phyloP scores from a whole-genome alignment of 2,797 vertebrate species.

The Garrulus glandarius region DNA sequence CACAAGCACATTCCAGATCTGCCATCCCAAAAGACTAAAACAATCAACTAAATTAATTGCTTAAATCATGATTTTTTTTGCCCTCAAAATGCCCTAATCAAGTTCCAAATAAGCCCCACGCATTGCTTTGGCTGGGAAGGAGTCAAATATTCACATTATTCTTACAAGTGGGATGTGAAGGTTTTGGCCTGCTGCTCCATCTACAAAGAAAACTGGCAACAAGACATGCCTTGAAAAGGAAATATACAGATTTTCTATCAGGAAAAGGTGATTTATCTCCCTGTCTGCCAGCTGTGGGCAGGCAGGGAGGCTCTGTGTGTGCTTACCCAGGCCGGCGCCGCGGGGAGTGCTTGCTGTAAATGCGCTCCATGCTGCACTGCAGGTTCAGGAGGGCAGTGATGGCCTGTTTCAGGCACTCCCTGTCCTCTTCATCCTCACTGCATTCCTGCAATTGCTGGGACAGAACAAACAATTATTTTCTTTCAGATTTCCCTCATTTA shows the following conservation, averaged over 20 bases:
- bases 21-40: background rate
- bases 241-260: background rate
- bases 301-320: background rate
- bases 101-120: background rate
- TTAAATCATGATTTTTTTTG: background rate
- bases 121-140: background rate
- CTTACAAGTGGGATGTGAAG: fast-evolving
- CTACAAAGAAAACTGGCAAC: background rate
- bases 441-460: conserved; percentile 92
- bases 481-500: background rate
- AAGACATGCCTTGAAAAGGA: background rate
- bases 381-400: conserved; percentile 96
- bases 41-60: background rate
- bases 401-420: conserved; percentile 95
- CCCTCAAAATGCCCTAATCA: background rate
- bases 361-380: conserved; percentile 94
- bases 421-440: conserved; percentile 91
- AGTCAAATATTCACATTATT: background rate
- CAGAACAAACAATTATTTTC: background rate
- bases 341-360: conserved; percentile 91
- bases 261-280: background rate
- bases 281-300: background rate
- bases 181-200: background rate
- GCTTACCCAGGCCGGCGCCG: conserved; percentile 89
- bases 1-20: fast-evolving